Evolutionary conservation across 2,888 invertebrate genomes (phyloP).

Genomic region (Tenthredo notha): DNA sequence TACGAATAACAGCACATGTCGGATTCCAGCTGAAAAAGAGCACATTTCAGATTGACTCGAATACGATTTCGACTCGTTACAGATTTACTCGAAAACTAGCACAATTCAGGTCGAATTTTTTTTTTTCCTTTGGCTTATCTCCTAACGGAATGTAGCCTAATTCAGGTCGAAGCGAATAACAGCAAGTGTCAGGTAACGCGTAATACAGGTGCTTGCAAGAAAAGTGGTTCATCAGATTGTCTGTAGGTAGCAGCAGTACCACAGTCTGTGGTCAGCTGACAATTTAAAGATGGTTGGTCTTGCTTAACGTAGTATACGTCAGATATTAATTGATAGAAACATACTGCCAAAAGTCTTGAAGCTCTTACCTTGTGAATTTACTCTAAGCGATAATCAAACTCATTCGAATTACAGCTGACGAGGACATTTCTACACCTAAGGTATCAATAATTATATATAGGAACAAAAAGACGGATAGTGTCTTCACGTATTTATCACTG

Average conservation of each 20-base stretch:
- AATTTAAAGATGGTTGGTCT: neutral
- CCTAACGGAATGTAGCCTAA: no score
- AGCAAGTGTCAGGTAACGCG: no score
- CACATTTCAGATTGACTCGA: no score
- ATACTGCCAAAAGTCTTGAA: neutral
- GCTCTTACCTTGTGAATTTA: neutral
- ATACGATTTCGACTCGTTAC: no score
- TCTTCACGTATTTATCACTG: neutral
- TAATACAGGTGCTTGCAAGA: neutral
- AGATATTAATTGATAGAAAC: slow-evolving; percentile 4
- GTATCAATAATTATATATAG: neutral
- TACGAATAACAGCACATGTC: no score
- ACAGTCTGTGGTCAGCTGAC: neutral
- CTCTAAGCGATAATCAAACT: neutral
- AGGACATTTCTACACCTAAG: neutral
- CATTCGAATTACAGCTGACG: neutral
- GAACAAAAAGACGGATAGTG: neutral
- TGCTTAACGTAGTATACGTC: neutral
- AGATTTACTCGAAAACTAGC: no score
- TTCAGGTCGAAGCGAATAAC: no score
- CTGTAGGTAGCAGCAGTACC: neutral
- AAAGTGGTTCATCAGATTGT: neutral
- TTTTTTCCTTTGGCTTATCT: no score
- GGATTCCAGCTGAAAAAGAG: no score
- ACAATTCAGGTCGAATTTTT: no score